Evolutionary conservation across 2,113 vertebrate species (phyloP).

Genomic region (Python bivittatus): DNA sequence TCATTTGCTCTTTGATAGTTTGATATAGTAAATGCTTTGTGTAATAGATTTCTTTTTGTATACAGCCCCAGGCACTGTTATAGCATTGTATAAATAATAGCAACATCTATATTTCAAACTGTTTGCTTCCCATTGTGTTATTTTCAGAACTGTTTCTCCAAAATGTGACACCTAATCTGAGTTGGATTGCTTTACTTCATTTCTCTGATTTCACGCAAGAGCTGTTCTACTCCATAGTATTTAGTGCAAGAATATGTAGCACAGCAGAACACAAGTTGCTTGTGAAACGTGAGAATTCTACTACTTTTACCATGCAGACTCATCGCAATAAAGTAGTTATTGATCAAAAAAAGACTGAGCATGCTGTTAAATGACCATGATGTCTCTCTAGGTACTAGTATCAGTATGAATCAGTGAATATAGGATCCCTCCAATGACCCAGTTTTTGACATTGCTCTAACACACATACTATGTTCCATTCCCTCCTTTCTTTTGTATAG

Average conservation of each 20-base stretch:
- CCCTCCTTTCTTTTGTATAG: neutral
- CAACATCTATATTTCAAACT: neutral
- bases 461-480: neutral
- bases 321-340: neutral
- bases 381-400: neutral
- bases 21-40: neutral
- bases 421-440: neutral
- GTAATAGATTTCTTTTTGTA: neutral
- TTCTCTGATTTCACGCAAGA: fast-evolving
- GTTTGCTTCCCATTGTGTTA: slow-evolving; percentile 9
- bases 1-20: slow-evolving; percentile 1
- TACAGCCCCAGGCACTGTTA: neutral
- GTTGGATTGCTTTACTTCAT: neutral
- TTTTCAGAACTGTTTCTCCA: neutral
- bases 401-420: neutral
- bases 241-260: neutral
- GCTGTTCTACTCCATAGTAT: fast-evolving
- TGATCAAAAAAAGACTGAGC: neutral
- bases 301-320: neutral
- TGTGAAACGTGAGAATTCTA: neutral
- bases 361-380: neutral
- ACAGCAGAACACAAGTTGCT: neutral
- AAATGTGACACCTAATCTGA: neutral
- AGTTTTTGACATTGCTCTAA: neutral
- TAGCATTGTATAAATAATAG: slow-evolving; percentile 14